Conservation (phyloP, 2,113 vertebrate species). For the cattle (Bos taurus) region DNA sequence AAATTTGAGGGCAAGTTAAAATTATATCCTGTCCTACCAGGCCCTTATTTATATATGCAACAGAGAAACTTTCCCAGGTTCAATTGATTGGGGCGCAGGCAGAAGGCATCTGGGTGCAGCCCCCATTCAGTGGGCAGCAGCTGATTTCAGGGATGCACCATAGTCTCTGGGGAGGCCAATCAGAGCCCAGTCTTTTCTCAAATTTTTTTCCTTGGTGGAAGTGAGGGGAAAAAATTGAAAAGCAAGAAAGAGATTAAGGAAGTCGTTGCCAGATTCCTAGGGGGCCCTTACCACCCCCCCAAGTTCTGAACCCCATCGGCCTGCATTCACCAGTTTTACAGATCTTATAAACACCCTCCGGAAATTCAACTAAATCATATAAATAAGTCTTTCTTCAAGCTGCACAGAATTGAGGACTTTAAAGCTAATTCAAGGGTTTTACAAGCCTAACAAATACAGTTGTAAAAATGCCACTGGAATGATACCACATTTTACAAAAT, state of each 20-base stretch:
- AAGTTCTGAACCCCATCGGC: slow-evolving; percentile 66
- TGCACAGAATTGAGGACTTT: slow-evolving; percentile 72
- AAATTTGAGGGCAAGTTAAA: not conserved
- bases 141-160: not conserved
- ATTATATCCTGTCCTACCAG: not conserved
- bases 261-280: not conserved
- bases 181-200: not conserved
- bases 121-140: not conserved
- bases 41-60: not conserved
- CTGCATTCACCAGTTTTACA: slow-evolving; percentile 75
- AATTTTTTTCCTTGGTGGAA: not conserved
- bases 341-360: slow-evolving; percentile 72
- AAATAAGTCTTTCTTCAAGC: slow-evolving; percentile 63
- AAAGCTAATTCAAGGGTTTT: slow-evolving; percentile 67
- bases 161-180: not conserved
- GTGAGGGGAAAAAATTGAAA: not conserved
- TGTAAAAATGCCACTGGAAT: slow-evolving; percentile 62
- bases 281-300: not conserved
- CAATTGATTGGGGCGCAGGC: slow-evolving; percentile 35
- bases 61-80: slow-evolving; percentile 53
- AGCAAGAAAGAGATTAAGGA: slow-evolving; percentile 32
- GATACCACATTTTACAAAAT: slow-evolving; percentile 67
- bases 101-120: not conserved
- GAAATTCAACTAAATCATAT: slow-evolving; percentile 70
- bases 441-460: slow-evolving; percentile 65